A percentile compares a stretch with the other conserved stretches of the same genome.
Conservation (phyloP, 2,888 invertebrate species). For the Frankliniella intonsa region DNA sequence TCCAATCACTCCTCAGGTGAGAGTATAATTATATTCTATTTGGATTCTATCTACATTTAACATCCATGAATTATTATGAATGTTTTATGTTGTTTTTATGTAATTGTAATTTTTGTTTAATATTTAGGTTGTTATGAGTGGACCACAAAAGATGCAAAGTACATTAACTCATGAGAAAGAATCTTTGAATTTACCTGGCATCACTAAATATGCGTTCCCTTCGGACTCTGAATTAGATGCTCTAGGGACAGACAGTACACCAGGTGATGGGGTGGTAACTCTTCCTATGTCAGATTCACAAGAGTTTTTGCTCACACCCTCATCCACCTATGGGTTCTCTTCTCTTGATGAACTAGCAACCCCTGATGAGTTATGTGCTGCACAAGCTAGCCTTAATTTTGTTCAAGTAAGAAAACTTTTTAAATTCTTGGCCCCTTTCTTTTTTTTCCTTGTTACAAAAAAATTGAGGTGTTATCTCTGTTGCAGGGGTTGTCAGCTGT, state of each 20-base stretch:
- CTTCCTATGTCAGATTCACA: background rate
- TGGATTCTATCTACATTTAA: background rate
- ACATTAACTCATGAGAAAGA: background rate
- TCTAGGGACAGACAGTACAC: background rate
- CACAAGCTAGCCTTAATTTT: conserved; percentile 36
- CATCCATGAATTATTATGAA: no score
- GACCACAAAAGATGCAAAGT: background rate
- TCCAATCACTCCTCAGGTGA: conserved; percentile 51
- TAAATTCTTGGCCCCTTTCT: background rate
- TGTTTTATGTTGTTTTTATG: no score
- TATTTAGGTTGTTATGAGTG: background rate
- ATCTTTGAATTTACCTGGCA: background rate
- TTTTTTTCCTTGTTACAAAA: background rate
- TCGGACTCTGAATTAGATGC: conserved; percentile 2
- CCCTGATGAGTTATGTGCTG: conserved; percentile 54
- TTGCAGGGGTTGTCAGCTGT: conserved; percentile 62
- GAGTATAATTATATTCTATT: background rate
- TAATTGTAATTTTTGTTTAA: no score
- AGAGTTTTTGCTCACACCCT: conserved; percentile 49
- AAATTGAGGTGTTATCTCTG: conserved; percentile 42
- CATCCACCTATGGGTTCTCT: conserved; percentile 52
- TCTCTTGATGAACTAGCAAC: conserved; percentile 56
- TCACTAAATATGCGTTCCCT: conserved; percentile 6
- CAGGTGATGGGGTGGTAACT: background rate
- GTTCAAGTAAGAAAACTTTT: conserved; percentile 6